phyloP scores from a whole-genome alignment of 2,888 invertebrate genomes.

The Cryptophagus acutangulus region DNA sequence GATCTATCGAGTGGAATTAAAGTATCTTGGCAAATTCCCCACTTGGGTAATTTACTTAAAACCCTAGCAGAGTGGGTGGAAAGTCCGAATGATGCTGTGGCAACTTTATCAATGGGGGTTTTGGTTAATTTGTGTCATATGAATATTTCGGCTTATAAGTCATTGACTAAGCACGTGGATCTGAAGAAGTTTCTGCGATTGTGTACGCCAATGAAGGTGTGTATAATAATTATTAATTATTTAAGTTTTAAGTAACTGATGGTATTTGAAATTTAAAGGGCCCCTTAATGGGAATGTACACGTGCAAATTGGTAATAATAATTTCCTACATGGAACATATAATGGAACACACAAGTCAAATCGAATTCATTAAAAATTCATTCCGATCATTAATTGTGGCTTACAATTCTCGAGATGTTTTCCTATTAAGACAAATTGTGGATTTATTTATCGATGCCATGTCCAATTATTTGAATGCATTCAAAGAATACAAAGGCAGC shows the following conservation, averaged over 20 bases:
- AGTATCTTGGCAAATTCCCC: conserved; percentile 76
- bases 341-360: conserved; percentile 35
- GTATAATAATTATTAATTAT: conserved; percentile 17
- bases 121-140: conserved; percentile 75
- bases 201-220: conserved; percentile 58
- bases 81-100: conserved; percentile 50
- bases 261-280: too few species aligned
- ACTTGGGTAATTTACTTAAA: conserved; percentile 62
- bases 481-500: conserved; percentile 27
- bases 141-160: conserved; percentile 69
- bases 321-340: too few species aligned
- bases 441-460: conserved; percentile 53
- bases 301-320: conserved; percentile 53
- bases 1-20: conserved; percentile 74
- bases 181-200: conserved; percentile 62
- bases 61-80: conserved; percentile 63
- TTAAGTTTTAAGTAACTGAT: conserved; percentile 1
- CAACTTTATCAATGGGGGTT: conserved; percentile 60
- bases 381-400: conserved; percentile 50
- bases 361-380: conserved; percentile 50
- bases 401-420: conserved; percentile 46
- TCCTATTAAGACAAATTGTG: conserved; percentile 51
- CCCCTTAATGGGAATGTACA: conserved; percentile 50
- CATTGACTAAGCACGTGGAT: conserved; percentile 66
- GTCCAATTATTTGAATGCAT: conserved; percentile 40